Evolutionary conservation across 2,888 invertebrate species (phyloP).

Genomic region (Drosophila lacicola): DNA sequence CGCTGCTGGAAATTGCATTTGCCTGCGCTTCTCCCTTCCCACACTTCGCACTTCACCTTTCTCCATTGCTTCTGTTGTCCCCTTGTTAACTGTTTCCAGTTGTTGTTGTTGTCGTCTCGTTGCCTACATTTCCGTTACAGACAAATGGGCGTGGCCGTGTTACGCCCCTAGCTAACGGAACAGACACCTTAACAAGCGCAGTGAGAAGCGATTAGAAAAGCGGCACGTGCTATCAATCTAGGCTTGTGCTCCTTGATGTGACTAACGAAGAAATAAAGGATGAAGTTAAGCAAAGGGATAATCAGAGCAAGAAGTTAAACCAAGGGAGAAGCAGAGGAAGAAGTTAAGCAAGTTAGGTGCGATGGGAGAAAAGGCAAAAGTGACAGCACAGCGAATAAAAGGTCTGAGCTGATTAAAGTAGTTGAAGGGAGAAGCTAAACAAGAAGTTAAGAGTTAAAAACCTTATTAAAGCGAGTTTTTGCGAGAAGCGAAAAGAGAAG

Average conservation of each 20-base stretch:
- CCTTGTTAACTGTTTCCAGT: slow-evolving; percentile 19
- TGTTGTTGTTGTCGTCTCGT: slow-evolving; percentile 34
- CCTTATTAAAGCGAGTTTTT: too few species aligned
- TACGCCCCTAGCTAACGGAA: slow-evolving; percentile 28
- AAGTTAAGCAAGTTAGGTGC: too few species aligned
- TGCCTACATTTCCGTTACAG: slow-evolving; percentile 73
- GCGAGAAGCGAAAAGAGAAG: too few species aligned
- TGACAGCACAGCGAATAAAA: too few species aligned
- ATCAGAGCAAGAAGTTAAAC: too few species aligned
- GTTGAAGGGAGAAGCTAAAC: background rate
- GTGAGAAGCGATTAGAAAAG: slow-evolving; percentile 26
- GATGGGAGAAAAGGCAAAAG: too few species aligned
- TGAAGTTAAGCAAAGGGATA: too few species aligned
- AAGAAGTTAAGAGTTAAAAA: background rate
- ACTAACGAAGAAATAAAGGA: background rate
- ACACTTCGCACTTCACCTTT: background rate
- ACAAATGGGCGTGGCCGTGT: slow-evolving; percentile 59
- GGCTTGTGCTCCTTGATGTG: background rate
- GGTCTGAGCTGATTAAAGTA: too few species aligned
- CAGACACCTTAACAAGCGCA: slow-evolving; percentile 21
- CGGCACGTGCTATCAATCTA: slow-evolving; percentile 25
- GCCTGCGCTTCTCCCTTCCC: slow-evolving; percentile 24
- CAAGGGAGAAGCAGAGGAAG: too few species aligned
- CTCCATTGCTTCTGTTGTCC: slow-evolving; percentile 8
- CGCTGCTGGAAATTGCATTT: slow-evolving; percentile 56